Conservation (phyloP, 2,888 invertebrate species). For the Hyposoter didymator region DNA sequence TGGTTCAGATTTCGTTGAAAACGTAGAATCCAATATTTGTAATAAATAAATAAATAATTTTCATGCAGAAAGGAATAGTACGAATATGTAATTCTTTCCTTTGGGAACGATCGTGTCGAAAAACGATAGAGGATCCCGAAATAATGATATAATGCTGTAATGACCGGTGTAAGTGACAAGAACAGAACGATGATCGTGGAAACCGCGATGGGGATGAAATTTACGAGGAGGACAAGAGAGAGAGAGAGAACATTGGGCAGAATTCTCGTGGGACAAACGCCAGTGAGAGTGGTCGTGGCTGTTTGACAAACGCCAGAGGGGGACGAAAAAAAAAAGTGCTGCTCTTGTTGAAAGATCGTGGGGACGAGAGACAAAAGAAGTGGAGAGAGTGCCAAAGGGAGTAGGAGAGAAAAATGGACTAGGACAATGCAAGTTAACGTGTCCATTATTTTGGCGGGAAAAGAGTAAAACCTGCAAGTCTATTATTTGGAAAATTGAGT, state of each 20-base stretch:
- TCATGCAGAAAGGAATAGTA: not conserved
- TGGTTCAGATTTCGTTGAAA: not conserved
- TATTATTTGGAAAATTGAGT: not conserved
- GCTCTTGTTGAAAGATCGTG: not conserved
- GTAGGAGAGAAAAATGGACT: conserved; percentile 36
- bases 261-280: conserved; percentile 53
- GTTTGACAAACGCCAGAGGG: conserved; percentile 62
- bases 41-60: not conserved
- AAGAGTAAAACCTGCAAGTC: not conserved
- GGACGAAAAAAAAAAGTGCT: conserved; percentile 18
- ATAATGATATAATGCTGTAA: conserved; percentile 44
- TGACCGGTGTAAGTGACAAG: conserved; percentile 65
- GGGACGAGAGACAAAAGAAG: conserved; percentile 30
- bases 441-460: conserved; percentile 30
- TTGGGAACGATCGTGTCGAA: conserved; percentile 9
- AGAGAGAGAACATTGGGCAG: conserved; percentile 34
- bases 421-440: conserved; percentile 63
- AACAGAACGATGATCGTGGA: conserved; percentile 53
- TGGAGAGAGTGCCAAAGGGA: conserved; percentile 36
- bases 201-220: conserved; percentile 36
- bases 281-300: conserved; percentile 34
- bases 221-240: conserved; percentile 33
- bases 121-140: conserved; percentile 6
- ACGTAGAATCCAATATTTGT: not conserved
- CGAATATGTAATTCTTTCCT: not conserved